Percentiles rank a stretch among this genome's conserved stretches.
Evolutionary conservation across 2,797 vertebrate species (phyloP).

Genomic region (Darevskia mixta): DNA sequence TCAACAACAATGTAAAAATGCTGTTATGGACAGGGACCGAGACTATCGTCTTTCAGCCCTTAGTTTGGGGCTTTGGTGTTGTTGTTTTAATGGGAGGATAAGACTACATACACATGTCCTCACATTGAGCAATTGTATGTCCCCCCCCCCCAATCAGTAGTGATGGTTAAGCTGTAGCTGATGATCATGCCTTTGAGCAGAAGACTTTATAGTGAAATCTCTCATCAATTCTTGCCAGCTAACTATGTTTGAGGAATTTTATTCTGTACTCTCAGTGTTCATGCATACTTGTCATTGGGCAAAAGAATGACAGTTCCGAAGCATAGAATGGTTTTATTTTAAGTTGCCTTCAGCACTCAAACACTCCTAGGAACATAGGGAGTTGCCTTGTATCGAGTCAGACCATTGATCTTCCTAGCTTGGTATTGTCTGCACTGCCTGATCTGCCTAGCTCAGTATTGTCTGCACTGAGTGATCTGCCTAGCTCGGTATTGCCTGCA

Average conservation of each 20-base stretch:
- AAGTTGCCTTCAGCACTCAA: constrained; percentile 57
- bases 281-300: constrained; percentile 57
- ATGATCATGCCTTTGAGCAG: constrained; percentile 64
- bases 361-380: constrained; percentile 4
- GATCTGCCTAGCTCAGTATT: too few relatives aligned
- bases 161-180: constrained; percentile 31
- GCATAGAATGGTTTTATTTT: constrained; percentile 61
- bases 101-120: constrained; percentile 48
- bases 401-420: too few relatives aligned
- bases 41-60: neutral
- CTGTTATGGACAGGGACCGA: neutral
- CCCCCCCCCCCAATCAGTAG: constrained; percentile 59
- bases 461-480: too few relatives aligned
- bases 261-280: constrained; percentile 73
- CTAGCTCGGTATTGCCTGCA: too few relatives aligned
- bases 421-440: too few relatives aligned
- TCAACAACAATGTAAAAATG: neutral
- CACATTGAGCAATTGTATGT: constrained; percentile 21
- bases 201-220: constrained; percentile 68
- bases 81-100: constrained; percentile 21
- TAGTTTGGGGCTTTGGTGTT: constrained; percentile 12
- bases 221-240: constrained; percentile 69
- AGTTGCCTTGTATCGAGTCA: too few relatives aligned
- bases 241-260: constrained; percentile 70
- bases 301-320: constrained; percentile 58